phyloP scores from a whole-genome alignment of 2,888 invertebrate species.

The Ptilodon capucinus region DNA sequence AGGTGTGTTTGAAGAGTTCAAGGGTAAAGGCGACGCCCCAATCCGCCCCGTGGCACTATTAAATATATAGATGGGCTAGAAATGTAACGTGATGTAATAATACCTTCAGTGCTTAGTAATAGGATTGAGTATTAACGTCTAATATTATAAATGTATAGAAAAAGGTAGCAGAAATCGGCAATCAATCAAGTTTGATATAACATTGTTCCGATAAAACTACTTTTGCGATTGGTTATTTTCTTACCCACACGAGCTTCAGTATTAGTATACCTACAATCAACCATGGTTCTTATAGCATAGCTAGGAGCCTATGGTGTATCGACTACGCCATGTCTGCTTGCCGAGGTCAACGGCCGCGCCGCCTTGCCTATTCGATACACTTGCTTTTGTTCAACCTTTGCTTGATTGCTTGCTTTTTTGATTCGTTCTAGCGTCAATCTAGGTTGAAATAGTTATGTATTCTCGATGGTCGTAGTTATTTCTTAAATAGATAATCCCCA shows the following conservation, averaged over 20 bases:
- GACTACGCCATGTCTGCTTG: slow-evolving; percentile 71
- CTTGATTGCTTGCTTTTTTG: slow-evolving; percentile 51
- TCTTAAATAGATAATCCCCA: too few relatives aligned
- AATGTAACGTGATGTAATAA: background rate
- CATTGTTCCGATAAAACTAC: background rate
- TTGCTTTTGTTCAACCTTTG: slow-evolving; percentile 59
- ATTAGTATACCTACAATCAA: background rate
- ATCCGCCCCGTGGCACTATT: slow-evolving; percentile 25
- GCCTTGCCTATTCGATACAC: slow-evolving; percentile 61
- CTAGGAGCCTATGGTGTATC: slow-evolving; percentile 50
- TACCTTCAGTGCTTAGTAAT: background rate
- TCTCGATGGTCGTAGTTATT: too few relatives aligned
- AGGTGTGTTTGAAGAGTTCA: slow-evolving; percentile 33
- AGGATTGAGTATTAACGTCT: background rate
- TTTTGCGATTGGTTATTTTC: background rate
- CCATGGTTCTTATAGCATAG: slow-evolving; percentile 50
- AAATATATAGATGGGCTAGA: background rate
- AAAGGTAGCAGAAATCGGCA: background rate
- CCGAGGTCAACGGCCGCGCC: slow-evolving; percentile 59
- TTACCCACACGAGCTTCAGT: slow-evolving; percentile 7
- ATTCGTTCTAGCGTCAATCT: slow-evolving; percentile 44
- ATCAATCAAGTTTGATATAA: background rate
- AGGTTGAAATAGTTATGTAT: slow-evolving; percentile 45
- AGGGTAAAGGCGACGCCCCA: slow-evolving; percentile 34
- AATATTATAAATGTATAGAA: background rate